Evolutionary conservation across 2,888 invertebrate species (phyloP).

Genomic region (Micropterix aruncella): DNA sequence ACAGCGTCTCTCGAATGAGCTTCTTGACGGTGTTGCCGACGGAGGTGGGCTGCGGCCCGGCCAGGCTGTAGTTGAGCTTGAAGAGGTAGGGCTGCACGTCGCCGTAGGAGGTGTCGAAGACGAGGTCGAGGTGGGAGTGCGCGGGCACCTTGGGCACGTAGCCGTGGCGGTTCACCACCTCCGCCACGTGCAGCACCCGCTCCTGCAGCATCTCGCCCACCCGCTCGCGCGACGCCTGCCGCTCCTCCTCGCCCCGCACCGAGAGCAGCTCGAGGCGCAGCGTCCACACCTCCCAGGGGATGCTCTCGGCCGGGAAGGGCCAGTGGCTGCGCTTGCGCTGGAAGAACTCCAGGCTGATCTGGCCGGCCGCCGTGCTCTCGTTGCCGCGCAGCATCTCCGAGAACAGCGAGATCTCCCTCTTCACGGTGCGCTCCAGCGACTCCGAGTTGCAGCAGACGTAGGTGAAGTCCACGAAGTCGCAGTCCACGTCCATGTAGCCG

Average conservation of each 20-base stretch:
- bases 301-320: slow-evolving; percentile 82
- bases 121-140: slow-evolving; percentile 79
- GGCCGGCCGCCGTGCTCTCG: slow-evolving; percentile 61
- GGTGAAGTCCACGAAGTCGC: slow-evolving; percentile 95
- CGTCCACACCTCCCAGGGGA: slow-evolving; percentile 99
- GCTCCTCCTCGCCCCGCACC: slow-evolving; percentile 73
- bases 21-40: slow-evolving; percentile 84
- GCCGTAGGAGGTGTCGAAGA: slow-evolving; percentile 85
- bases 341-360: slow-evolving; percentile 91
- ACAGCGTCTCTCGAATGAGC: slow-evolving; percentile 74
- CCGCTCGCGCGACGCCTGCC: slow-evolving; percentile 76
- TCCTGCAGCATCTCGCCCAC: slow-evolving; percentile 81
- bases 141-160: slow-evolving; percentile 94
- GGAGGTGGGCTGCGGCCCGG: slow-evolving; percentile 64
- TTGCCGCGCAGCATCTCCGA: slow-evolving; percentile 63
- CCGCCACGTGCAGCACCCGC: slow-evolving; percentile 87
- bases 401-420: slow-evolving; percentile 62
- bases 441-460: slow-evolving; percentile 90
- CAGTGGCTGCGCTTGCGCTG: slow-evolving; percentile 82
- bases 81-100: slow-evolving; percentile 97
- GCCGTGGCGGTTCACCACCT: slow-evolving; percentile 90
- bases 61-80: slow-evolving; percentile 74
- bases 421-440: slow-evolving; percentile 55
- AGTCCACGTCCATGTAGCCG: slow-evolving; percentile 92
- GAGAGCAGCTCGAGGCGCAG: slow-evolving; percentile 80